Base-by-base conservation (phyloP, 2,888 invertebrate genomes). In the Geophilus truncorum region DNA sequence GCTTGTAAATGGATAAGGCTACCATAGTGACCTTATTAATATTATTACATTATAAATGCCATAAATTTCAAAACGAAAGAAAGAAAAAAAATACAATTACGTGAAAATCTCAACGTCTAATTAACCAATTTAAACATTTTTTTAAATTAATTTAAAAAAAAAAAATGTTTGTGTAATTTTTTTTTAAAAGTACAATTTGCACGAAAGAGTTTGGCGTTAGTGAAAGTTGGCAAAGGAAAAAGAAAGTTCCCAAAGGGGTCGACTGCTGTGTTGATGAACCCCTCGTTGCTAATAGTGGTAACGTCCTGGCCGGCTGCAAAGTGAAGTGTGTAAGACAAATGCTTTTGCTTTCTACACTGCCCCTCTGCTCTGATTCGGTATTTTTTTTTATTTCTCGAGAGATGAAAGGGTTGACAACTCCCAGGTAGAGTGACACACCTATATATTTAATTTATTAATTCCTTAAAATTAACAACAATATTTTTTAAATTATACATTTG, bases 321-420 rank as follows among this genome's bases (percentile, higher is more conserved):
- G 57, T 62, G 57, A 62, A 62, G 57, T 62, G 57, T 62, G 57
- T 62, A 23, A 62, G 57, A 62, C 57, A 62, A 62, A 62, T 62
- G 57, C 57, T 62, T 23, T 62, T 62, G 57, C 57, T 62, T 62
- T 62, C 57, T 62, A 62, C 57, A 23, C 57, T 23, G 57, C 5
- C 57, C 57, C 57, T 57, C 9, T 57, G 3, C 40, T 6, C 3
- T 57, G 21, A 5, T 57, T 51, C 15, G 4, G 51, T n/a, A n/a
- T n/a, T n/a, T n/a, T n/a, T 15, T 18, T 18, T 9, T 1, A 12
- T 62, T 23, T 5, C 10, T n/a, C 18, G 15, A 10, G 21, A 18
- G 23, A 5, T n/a, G 23, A 62, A 62, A 10, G 57, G 21, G 23
- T 62, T 9, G 15, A 40, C 40, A 40, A 40, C n/a, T 36, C 15